phyloP scores from a whole-genome alignment of 2,797 vertebrate species.

The Sylvilagus floridanus region DNA sequence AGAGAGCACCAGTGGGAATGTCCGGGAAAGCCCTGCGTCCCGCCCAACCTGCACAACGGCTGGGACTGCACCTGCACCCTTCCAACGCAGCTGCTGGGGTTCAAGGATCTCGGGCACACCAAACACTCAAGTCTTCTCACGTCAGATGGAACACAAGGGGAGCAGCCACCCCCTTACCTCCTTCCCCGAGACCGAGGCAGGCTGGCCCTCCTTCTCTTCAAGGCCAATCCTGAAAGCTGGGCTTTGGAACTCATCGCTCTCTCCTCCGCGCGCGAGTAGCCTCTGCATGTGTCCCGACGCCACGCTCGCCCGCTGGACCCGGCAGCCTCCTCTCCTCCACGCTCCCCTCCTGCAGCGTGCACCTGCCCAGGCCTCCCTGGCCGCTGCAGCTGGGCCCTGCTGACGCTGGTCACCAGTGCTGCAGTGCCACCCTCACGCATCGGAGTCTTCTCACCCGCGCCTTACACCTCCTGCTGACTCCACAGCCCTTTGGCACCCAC shows the following conservation, averaged over 20 bases:
- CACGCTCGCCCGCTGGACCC: neutral
- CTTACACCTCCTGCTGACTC: neutral
- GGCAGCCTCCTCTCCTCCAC: neutral
- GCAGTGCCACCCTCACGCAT: neutral
- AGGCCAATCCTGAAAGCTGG: conserved; percentile 16
- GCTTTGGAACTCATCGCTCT: conserved; percentile 48
- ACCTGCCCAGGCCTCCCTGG: neutral
- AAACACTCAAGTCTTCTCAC: neutral
- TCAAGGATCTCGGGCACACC: neutral
- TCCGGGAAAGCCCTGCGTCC: accelerated
- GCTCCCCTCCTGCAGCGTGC: neutral
- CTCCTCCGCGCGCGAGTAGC: neutral
- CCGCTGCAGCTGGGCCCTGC: neutral
- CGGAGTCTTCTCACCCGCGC: neutral
- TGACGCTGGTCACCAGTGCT: neutral
- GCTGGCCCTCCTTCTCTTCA: conserved; percentile 48
- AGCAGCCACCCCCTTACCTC: conserved; percentile 20
- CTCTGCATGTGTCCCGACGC: neutral
- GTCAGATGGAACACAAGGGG: neutral
- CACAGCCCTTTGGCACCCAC: neutral
- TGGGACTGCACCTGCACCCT: neutral
- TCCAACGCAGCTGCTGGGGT: neutral
- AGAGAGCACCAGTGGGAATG: neutral
- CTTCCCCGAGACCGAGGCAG: neutral
- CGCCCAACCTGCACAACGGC: neutral